Evolutionary conservation across 2,113 vertebrate species (phyloP), one percentile per base, ranked within the genome.

Genomic region (Taxidea taxus): DNA sequence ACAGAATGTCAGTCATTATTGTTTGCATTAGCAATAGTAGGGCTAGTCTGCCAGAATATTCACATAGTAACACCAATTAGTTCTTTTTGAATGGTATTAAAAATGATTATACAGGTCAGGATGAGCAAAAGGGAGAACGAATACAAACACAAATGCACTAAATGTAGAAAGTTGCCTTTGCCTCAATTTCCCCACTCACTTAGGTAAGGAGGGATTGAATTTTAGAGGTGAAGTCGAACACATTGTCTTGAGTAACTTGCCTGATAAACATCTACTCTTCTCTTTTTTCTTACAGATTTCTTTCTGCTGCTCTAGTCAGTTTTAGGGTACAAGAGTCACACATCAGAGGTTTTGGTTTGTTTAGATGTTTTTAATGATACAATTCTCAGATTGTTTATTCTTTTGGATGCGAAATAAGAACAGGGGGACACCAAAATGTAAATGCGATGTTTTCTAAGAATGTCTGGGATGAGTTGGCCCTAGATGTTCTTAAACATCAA

Each of bases 311-410:
- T 42, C 49, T 86, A 74, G 7, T 7, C 44, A 87, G 9, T 47
- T 58, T 74, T 54, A 90, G n/a, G 60, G 27, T 42, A 3, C 25
- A 77, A 31, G 56, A 96, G 34, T 87, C 80, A 90, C 70, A 95
- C 58, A 66, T 58, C 54, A 85, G 54, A 80, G 82, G 16, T 47
- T 64, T 92, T 54, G 25, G 37, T 87, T 97, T 94, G 58, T 68
- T 92, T 94, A 91, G 54, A 62, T 70, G 81, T 82, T 80, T 97
- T 87, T 83, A 95, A 84, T 90, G 34, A 81, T 47, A 44, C n/a
- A 56, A 0, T 89, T 72, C 70, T 84, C 54, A 84, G 54, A 74
- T 31, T 21, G 44, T 29, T 91, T 87, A 95, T 90, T 66, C 47
- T 94, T 60, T 91, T 56, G 54, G 42, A 58, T 62, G 82, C 27